Base-by-base conservation (phyloP, 2,888 invertebrate genomes). In the Phortica okadai region DNA sequence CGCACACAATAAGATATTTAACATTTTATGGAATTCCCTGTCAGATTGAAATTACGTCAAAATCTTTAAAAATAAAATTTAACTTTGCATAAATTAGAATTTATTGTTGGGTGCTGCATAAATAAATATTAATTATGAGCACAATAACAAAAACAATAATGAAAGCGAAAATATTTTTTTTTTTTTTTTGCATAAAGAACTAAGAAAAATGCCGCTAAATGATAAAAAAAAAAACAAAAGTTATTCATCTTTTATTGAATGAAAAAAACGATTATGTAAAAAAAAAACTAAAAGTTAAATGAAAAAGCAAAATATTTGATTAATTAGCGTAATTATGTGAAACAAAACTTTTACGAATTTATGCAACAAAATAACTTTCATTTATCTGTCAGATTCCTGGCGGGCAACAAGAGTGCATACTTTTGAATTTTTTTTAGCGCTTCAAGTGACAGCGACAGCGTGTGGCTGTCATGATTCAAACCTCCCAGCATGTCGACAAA, bases 241-340 rank as follows among this genome's bases (percentile, higher is more conserved):
- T 4, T 33, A 33, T 33, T 4, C 33, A 5, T 4, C 3, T 33
- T 33, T 33, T 33, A 33, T 33, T 33, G 4, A 33, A 33, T 6
- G 6, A 50, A 8, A 14, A 50, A 8, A 50, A 50, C 50, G 14
- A 50, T 11, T 11, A 50, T 11, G 14, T 50, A 50, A 50, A 21
- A 45, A 21, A 45, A 10, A 45, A 45, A 45, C 21, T 45, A 45
- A 45, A 50, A 50, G 14, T 50, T 6, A 50, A 50, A 14, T 50
- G 0, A 33, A 33, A 5, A 50, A 2, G 50, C 50, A 6, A 50
- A 50, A 50, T 11, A 50, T 50, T 14, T 50, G 14, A 50, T 14
- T 25, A 62, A 62, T 62, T 62, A 62, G 62, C 62, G 25, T 59
- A 59, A 6, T 59, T 59, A 21, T 59, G 59, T 59, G 62, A 62